Conservation (phyloP, 2,113 vertebrate genomes). For the Smithornis capensis region DNA sequence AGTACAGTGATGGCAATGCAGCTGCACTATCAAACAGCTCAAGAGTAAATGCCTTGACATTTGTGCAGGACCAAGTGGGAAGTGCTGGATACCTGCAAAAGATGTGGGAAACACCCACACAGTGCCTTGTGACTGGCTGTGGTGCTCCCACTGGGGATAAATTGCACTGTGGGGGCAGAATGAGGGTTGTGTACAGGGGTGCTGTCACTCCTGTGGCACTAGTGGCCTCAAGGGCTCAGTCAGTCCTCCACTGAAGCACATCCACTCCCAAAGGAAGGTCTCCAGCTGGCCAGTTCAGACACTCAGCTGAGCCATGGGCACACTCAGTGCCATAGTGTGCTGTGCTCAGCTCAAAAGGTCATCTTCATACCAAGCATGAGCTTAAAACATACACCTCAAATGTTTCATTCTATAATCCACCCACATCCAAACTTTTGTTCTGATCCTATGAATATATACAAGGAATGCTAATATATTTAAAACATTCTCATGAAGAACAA, state of each 20-base stretch:
- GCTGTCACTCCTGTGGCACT: background rate
- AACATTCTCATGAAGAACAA: background rate
- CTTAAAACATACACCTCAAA: background rate
- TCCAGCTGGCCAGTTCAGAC: background rate
- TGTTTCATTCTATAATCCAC: background rate
- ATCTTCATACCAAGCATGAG: background rate
- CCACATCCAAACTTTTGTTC: background rate
- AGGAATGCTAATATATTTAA: background rate
- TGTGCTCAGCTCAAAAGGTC: background rate
- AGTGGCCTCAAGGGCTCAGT: background rate
- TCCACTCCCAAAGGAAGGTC: background rate
- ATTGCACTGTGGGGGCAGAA: fast-evolving
- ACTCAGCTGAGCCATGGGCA: background rate
- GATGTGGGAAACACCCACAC: background rate
- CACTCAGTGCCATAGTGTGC: background rate
- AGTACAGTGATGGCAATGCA: background rate
- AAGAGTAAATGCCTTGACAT: background rate
- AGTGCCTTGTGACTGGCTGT: background rate
- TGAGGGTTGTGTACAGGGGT: background rate
- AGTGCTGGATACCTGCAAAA: background rate
- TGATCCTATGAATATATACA: background rate
- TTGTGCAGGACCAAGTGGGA: background rate
- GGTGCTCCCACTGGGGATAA: background rate
- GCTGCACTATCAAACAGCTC: background rate
- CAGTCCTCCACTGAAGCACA: background rate